Evolutionary conservation across 2,797 vertebrate genomes (phyloP), one percentile per base, ranked within the genome.

Genomic region (Sebastiscus albofasciatus): DNA sequence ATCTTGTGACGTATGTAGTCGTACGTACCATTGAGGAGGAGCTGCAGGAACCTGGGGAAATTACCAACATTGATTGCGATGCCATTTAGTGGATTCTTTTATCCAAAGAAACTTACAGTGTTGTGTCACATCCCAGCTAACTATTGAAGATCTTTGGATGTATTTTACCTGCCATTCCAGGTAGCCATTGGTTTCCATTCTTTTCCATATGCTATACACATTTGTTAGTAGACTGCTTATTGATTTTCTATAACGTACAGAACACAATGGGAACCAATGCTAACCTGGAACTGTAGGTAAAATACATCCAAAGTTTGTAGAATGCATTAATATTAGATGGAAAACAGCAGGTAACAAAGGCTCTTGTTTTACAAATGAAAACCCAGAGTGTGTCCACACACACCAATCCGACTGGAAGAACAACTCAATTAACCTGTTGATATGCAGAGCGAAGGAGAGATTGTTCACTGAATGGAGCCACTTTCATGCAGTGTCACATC

Each of bases 1-100:
- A 99, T 95, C 94, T 99, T 99, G 93, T 97, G 97, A 18, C 96
- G 97, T 72, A 99, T 92, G 89, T 99, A 99, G 93, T 98, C 95
- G 0, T 97, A 99, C 0, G 97, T 98, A 33, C 98, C 98, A 0
- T 99, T 99, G 81, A 96, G 96, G 33, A 99, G 96, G 87, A 96
- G 96, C 81, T 94, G 96, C 0, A 98, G 96, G 90, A 99, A 99
- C 83, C 93, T 95, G 76, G 20, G 54, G 52, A 59, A 27, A 69
- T 61, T 2, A 76, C 33, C 75, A 18, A 65, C 2, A 54, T 46
- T 12, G 14, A 46, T 46, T 46, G 3, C 67, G 8, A 61, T 7
- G 18, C 1, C 6, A n/a, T 66, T 74, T 11, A 22, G 31, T 29
- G 18, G 34, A 54, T 39, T 62, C 1, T 74, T 27, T 26, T 2